Evolutionary conservation across 2,797 vertebrate genomes (phyloP).

Genomic region (Trachurus trachurus): DNA sequence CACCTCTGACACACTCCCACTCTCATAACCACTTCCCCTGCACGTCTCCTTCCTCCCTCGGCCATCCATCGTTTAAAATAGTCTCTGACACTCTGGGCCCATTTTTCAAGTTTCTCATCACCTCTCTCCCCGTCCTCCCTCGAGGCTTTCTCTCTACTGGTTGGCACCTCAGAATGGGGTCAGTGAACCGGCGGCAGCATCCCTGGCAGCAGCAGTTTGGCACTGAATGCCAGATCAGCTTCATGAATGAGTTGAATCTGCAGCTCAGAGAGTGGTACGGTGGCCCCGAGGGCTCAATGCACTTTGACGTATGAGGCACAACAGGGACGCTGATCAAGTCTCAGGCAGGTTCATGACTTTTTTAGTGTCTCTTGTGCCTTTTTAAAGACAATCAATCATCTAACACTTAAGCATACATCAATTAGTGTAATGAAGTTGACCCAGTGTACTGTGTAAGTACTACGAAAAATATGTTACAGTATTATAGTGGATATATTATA

Average conservation of each 20-base stretch:
- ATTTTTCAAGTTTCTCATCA: conserved; percentile 18
- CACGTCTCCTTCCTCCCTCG: not conserved
- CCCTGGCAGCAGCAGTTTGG: conserved; percentile 1
- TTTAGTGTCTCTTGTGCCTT: too few relatives aligned
- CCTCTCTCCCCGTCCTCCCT: conserved; percentile 13
- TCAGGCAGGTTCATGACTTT: too few relatives aligned
- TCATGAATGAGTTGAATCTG: not conserved
- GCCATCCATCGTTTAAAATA: conserved; percentile 19
- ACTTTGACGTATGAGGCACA: too few relatives aligned
- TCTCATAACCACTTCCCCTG: conserved; percentile 10
- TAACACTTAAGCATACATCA: not conserved
- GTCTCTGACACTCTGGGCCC: conserved; percentile 4
- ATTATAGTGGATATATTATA: not conserved
- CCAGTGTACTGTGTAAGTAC: not conserved
- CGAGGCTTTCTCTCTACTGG: conserved; percentile 3
- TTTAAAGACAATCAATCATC: too few relatives aligned
- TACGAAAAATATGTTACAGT: not conserved
- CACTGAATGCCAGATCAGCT: conserved; percentile 29
- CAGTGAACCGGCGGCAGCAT: not conserved
- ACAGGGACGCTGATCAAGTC: too few relatives aligned
- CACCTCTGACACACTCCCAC: conserved; percentile 4
- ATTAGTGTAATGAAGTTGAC: not conserved
- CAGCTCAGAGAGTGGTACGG: not conserved
- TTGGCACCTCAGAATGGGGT: conserved; percentile 20
- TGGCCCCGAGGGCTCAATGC: too few relatives aligned